Conservation (phyloP, 2,113 vertebrate genomes). For the Macquaria ambigua region DNA sequence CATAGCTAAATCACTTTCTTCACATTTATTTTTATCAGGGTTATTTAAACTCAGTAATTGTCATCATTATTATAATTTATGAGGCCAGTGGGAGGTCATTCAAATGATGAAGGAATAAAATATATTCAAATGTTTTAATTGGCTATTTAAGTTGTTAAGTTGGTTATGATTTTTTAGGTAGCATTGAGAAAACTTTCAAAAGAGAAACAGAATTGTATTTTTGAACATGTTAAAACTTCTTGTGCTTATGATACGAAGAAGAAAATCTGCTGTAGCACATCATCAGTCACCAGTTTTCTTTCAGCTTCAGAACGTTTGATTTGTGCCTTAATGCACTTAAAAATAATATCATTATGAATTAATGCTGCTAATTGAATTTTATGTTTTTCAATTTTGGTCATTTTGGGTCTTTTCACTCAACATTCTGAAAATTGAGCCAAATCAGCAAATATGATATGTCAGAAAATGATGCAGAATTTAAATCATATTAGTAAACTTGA, state of each 20-base stretch:
- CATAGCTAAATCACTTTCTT: background rate
- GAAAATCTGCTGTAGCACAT: background rate
- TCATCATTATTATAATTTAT: constrained; percentile 4
- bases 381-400: too few relatives aligned
- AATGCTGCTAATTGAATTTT: too few relatives aligned
- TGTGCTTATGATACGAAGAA: background rate
- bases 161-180: background rate
- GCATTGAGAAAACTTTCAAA: background rate
- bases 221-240: too few relatives aligned
- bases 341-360: too few relatives aligned
- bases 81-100: background rate
- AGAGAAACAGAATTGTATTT: background rate
- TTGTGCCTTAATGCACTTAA: background rate
- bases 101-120: background rate
- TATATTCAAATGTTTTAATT: background rate
- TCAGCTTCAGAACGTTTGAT: background rate
- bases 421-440: background rate
- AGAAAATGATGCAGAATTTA: too few relatives aligned
- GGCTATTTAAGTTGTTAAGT: too few relatives aligned
- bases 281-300: background rate
- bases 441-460: too few relatives aligned
- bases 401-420: background rate
- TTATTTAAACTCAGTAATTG: background rate
- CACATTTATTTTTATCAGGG: background rate
- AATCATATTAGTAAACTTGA: too few relatives aligned